Base-by-base conservation (phyloP, 2,113 vertebrate species). In the Prochilodus magdalenae region DNA sequence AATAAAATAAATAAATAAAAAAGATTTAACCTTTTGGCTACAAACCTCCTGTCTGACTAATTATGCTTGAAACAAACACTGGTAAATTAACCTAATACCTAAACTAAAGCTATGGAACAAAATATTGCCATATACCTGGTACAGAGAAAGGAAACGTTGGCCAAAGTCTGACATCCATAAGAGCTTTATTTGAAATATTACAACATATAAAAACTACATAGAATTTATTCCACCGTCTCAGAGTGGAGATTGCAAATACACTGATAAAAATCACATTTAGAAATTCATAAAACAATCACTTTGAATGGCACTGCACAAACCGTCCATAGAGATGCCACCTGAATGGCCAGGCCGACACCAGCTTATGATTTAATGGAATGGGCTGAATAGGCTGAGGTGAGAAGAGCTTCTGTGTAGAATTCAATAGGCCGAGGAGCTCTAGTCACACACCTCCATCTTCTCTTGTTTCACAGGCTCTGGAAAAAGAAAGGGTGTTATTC, bases 161-260 rank as follows among this genome's bases (percentile, higher is more conserved):
- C 24, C 14, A 4, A 12, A 73, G 11, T 51, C 0, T 16, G 16
- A 80, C 59, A 53, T 75, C 0, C 78, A 91, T 94, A 93, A 94
- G 93, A 94, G 93, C 94, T 99, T 99, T 98, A 99, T 97, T 99
- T 96, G 95, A 96, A 98, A 97, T 97, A 95, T 97, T 96, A 96
- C 95, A 96, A 96, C 95, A 98, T 98, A 98, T 95, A 85, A 98
- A 98, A 97, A 93, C 96, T 97, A 98, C 96, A 95, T 96, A 96
- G 94, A 97, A 94, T 94, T 93, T 91, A 90, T 91, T 85, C 94
- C 93, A 94, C 94, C 88, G 82, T 80, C 83, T 91, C 47, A 90
- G 90, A 91, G 93, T 92, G 91, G 94, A 89, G 91, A 91, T 91
- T 92, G 86, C 88, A 89, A 91, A 88, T 89, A 91, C 92, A 94